These are phyloP conservation scores for Brachyptera risi DNA, from an alignment of 2,888 invertebrate species.

Conservation along the genomic window DNA sequence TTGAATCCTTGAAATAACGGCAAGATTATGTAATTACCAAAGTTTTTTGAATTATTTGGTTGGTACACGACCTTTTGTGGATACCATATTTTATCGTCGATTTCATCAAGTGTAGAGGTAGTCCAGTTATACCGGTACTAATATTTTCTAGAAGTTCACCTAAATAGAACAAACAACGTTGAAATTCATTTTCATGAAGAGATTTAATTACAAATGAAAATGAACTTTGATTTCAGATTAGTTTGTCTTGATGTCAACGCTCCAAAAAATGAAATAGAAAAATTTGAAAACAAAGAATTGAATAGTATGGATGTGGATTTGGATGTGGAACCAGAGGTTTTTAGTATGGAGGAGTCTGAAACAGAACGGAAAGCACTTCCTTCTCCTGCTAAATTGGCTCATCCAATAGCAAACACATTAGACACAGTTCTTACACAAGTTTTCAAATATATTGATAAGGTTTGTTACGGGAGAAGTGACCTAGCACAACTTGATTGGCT, in stretches of 20 bases:
- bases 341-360: slow-evolving; percentile 43
- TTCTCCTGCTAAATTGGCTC: slow-evolving; percentile 43
- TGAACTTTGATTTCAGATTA: slow-evolving; percentile 18
- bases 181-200: too few species aligned
- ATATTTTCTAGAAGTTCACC: too few species aligned
- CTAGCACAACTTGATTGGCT: slow-evolving; percentile 49
- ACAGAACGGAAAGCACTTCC: slow-evolving; percentile 36
- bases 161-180: too few species aligned
- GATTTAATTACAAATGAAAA: too few species aligned
- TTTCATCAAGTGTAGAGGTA: too few species aligned
- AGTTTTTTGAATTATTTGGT: too few species aligned
- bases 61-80: too few species aligned
- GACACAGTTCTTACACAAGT: slow-evolving; percentile 75
- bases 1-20: too few species aligned
- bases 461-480: slow-evolving; percentile 48
- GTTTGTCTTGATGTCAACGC: slow-evolving; percentile 66
- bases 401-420: slow-evolving; percentile 60
- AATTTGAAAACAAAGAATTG: slow-evolving; percentile 47
- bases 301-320: slow-evolving; percentile 55
- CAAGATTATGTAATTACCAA: too few species aligned
- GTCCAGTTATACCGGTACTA: too few species aligned
- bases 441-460: slow-evolving; percentile 62
- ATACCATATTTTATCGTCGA: too few species aligned
- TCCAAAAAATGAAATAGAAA: slow-evolving; percentile 52
- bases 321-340: slow-evolving; percentile 38